Conservation (phyloP, 1,140 invertebrate species). For the Cydia pomonella region DNA sequence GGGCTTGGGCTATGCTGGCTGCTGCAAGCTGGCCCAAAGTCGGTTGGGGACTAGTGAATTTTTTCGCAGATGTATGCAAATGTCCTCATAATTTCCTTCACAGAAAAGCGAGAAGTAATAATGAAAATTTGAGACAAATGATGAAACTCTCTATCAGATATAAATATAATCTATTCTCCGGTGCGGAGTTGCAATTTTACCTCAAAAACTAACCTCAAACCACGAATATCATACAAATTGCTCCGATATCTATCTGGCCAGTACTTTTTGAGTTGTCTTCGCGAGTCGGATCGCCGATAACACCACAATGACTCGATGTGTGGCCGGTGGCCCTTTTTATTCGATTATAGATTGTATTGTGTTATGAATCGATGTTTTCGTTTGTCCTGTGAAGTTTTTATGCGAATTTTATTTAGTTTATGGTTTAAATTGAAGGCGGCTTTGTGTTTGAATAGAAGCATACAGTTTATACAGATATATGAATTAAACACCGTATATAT, state of each 20-base stretch:
- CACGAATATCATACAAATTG: slow-evolving; percentile 43
- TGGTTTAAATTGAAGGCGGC: slow-evolving; percentile 53
- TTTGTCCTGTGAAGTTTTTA: slow-evolving; percentile 60
- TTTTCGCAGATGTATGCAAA: too few relatives aligned
- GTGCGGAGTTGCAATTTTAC: neutral
- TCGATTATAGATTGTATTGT: slow-evolving; percentile 77
- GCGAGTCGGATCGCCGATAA: slow-evolving; percentile 48
- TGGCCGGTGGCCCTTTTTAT: slow-evolving; percentile 66
- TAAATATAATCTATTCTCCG: neutral
- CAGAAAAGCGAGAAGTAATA: too few relatives aligned
- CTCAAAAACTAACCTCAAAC: slow-evolving; percentile 1
- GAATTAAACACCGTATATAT: too few relatives aligned
- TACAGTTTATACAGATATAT: too few relatives aligned
- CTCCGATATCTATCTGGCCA: slow-evolving; percentile 54
- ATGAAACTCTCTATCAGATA: neutral
- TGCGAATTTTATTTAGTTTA: slow-evolving; percentile 57
- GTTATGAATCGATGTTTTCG: slow-evolving; percentile 75
- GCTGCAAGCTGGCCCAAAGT: too few relatives aligned
- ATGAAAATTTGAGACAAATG: too few relatives aligned
- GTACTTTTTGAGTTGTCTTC: slow-evolving; percentile 46
- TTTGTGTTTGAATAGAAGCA: slow-evolving; percentile 53
- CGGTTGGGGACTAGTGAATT: too few relatives aligned
- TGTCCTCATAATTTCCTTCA: too few relatives aligned
- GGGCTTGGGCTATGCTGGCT: too few relatives aligned
- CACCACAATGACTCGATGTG: slow-evolving; percentile 68